These are phyloP conservation scores for Lanius collurio DNA, from an alignment of 2,113 vertebrate species.

Conservation along the genomic window DNA sequence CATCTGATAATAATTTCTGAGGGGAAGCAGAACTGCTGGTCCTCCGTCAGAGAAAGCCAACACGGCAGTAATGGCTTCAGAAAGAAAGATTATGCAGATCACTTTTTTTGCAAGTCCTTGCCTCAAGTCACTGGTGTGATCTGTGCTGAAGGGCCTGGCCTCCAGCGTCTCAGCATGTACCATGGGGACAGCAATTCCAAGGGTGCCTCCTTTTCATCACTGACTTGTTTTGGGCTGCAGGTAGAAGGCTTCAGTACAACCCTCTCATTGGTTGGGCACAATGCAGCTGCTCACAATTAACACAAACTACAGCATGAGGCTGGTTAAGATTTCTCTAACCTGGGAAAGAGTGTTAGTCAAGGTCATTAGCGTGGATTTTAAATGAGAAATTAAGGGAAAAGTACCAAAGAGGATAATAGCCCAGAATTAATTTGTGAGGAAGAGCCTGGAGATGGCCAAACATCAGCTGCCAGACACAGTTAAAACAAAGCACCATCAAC, in stretches of 20 bases:
- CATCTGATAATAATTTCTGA: slow-evolving; percentile 25
- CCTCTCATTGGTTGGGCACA: neutral
- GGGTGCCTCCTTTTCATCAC: neutral
- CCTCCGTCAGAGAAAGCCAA: slow-evolving; percentile 10
- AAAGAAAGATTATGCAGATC: slow-evolving; percentile 7
- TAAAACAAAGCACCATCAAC: neutral
- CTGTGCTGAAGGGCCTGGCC: neutral
- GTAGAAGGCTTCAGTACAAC: neutral
- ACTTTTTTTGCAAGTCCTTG: neutral
- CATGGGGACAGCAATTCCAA: neutral
- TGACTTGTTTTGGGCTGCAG: neutral
- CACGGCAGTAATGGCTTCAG: neutral
- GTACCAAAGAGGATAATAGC: neutral
- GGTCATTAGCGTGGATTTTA: neutral
- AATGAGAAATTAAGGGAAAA: neutral
- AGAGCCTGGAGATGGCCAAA: neutral
- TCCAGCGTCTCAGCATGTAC: neutral
- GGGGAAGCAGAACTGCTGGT: neutral
- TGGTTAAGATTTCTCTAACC: neutral
- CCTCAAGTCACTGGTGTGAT: neutral
- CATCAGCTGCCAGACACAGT: neutral
- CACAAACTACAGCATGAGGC: neutral
- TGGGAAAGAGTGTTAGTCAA: neutral
- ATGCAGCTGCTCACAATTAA: neutral
- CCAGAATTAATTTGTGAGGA: neutral